Evolutionary conservation across 2,888 invertebrate genomes (phyloP).

Genomic region (Doris montereyensis): DNA sequence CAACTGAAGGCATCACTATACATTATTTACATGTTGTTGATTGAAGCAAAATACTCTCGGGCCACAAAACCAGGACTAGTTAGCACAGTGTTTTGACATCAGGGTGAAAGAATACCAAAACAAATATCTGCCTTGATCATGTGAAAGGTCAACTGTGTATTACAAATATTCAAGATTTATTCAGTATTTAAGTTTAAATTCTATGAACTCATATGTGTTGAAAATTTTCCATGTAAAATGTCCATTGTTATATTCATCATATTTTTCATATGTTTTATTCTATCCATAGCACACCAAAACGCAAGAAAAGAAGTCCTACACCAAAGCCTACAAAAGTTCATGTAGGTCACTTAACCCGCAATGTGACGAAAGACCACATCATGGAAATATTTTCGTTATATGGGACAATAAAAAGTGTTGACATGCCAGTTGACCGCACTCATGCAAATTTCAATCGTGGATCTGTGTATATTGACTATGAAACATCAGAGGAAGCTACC

Average conservation of each 20-base stretch:
- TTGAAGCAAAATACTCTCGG: no score
- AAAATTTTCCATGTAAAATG: not conserved
- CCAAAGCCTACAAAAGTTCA: conserved; percentile 95
- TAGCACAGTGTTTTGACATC: no score
- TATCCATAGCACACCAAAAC: conserved; percentile 73
- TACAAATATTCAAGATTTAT: no score
- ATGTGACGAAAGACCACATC: conserved; percentile 82
- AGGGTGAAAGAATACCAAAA: no score
- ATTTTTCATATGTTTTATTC: no score
- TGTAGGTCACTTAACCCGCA: conserved; percentile 91
- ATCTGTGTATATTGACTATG: conserved; percentile 96
- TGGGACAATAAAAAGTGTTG: conserved; percentile 85
- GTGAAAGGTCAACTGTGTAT: no score
- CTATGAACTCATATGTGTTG: not conserved
- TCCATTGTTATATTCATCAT: no score
- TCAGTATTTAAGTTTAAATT: no score
- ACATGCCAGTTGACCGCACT: conserved; percentile 89
- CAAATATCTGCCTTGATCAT: no score
- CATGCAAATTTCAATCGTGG: conserved; percentile 92
- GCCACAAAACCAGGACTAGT: no score
- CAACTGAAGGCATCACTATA: no score
- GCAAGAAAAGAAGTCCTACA: conserved; percentile 84
- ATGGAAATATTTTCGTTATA: conserved; percentile 73
- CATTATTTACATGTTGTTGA: no score
- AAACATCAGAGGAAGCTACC: conserved; percentile 94